phyloP scores from a whole-genome alignment of 2,797 vertebrate species.

The Austrolebias charrua region DNA sequence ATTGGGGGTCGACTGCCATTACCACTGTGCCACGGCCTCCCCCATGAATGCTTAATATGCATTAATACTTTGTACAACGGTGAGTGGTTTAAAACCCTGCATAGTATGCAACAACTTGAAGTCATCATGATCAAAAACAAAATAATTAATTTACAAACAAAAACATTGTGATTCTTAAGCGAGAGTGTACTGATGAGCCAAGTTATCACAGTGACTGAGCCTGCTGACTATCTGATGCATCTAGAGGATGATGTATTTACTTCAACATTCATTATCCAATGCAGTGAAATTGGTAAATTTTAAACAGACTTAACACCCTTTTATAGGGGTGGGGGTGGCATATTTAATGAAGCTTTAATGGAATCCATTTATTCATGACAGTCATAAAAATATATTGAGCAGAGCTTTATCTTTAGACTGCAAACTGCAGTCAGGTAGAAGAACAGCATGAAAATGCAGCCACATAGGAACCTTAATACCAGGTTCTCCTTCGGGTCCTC shows the following conservation, averaged over 20 bases:
- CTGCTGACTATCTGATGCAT: neutral
- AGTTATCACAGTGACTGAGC: too few relatives aligned
- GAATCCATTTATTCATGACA: neutral
- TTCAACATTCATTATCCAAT: neutral
- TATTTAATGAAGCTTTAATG: neutral
- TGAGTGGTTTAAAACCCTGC: too few relatives aligned
- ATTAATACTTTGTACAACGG: too few relatives aligned
- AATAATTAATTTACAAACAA: too few relatives aligned
- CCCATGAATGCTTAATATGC: too few relatives aligned
- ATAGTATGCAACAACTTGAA: too few relatives aligned
- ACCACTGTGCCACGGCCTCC: too few relatives aligned
- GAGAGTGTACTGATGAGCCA: too few relatives aligned
- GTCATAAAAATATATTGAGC: neutral
- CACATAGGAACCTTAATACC: constrained; percentile 84
- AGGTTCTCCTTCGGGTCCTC: constrained; percentile 78
- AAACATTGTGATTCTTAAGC: too few relatives aligned
- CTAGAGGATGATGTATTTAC: neutral
- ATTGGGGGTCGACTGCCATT: too few relatives aligned
- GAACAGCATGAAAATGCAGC: constrained; percentile 46
- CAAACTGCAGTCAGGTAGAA: constrained; percentile 4
- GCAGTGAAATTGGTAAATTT: neutral
- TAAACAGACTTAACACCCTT: neutral
- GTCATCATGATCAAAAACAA: too few relatives aligned
- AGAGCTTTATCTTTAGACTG: neutral
- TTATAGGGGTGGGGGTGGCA: neutral